Percentiles rank a stretch among this genome's conserved stretches.
phyloP scores from a whole-genome alignment of 2,797 vertebrate genomes.

The Alectoris magna region DNA sequence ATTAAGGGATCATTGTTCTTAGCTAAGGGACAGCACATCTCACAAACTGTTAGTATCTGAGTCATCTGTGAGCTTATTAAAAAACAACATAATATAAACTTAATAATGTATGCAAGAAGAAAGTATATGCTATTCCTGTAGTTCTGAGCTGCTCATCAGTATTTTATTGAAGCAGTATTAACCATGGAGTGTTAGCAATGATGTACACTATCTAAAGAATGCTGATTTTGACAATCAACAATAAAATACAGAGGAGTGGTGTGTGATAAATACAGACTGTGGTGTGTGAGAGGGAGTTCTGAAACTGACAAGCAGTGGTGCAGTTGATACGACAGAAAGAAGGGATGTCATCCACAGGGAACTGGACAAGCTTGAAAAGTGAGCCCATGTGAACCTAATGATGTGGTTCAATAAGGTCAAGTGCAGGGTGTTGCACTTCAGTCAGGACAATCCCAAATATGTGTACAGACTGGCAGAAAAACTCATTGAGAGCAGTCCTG shows the following conservation, averaged over 20 bases:
- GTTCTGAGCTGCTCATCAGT: background rate
- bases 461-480: too few species aligned
- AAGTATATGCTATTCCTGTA: rapidly evolving
- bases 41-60: background rate
- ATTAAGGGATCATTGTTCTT: background rate
- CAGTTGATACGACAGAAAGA: background rate
- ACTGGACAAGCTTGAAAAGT: background rate
- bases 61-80: background rate
- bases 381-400: background rate
- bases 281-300: background rate
- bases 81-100: background rate
- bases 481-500: background rate
- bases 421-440: background rate
- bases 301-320: background rate
- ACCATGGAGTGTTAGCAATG: background rate
- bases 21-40: background rate
- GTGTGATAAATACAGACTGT: background rate
- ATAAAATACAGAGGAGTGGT: background rate
- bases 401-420: background rate
- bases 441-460: background rate
- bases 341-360: background rate
- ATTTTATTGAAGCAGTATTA: background rate
- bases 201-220: background rate
- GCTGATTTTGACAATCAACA: background rate
- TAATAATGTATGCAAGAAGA: background rate